Evolutionary conservation across 2,888 invertebrate species (phyloP).

Genomic region (Standfussiana lucernea): DNA sequence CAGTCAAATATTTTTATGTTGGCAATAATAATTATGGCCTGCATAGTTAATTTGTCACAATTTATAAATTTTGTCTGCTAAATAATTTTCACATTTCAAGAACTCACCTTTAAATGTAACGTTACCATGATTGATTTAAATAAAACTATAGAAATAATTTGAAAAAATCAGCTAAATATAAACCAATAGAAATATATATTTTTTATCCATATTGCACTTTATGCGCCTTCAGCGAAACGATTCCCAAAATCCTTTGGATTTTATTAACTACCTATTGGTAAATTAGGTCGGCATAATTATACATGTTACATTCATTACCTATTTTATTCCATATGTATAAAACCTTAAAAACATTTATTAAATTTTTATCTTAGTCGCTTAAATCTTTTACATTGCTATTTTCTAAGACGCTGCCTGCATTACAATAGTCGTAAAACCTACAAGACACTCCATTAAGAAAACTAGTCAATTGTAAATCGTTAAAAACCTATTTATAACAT

Average conservation of each 20-base stretch:
- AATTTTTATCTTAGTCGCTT: background rate
- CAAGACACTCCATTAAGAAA: background rate
- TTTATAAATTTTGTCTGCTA: background rate
- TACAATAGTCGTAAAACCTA: background rate
- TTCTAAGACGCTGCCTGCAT: background rate
- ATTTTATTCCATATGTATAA: constrained; percentile 15
- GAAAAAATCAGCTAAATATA: constrained; percentile 23
- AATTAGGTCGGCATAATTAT: constrained; percentile 9
- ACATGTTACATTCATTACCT: background rate
- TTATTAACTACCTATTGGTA: background rate
- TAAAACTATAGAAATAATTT: constrained; percentile 3
- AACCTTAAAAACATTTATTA: constrained; percentile 22
- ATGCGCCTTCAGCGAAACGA: background rate
- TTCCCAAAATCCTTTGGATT: background rate
- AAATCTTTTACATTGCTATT: background rate
- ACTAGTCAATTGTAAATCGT: background rate
- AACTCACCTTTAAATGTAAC: constrained; percentile 1
- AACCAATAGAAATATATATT: constrained; percentile 9
- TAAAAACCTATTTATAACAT: background rate
- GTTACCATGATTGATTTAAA: constrained; percentile 10
- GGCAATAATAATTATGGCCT: background rate
- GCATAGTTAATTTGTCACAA: background rate
- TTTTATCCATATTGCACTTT: constrained; percentile 16
- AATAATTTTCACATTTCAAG: background rate
- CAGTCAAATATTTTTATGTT: background rate